Evolutionary conservation across 1,140 invertebrate genomes (phyloP), one percentile per base, ranked within the genome.

Genomic region (Procambarus clarkii): DNA sequence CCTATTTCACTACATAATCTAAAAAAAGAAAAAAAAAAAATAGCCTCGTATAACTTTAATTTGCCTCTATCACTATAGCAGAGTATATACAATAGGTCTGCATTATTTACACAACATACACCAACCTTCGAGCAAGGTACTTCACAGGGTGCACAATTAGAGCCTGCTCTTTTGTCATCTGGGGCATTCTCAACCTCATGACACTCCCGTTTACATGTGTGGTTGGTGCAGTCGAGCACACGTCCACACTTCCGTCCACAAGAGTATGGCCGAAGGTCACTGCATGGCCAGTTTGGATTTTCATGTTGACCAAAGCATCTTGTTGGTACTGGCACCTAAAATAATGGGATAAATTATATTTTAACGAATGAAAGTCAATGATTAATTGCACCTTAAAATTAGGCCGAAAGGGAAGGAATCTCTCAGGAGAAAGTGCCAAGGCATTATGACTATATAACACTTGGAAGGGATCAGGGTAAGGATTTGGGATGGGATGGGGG

Each of bases 241-340:
- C 95, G 95, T 0, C 96, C 97, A 95, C 98, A 98, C 48, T 94
- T 94, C 79, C 97, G 95, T 2, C 96, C 96, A 94, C 98, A 99
- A 18, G 97, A 97, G 24, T 95, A 95, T 0, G 97, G 97, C 83
- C 95, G 95, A 0, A 97, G 96, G 92, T 95, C 95, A 93, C 96
- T 95, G 94, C 98, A 99, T 0, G 97, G 96, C 95, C 96, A 96
- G 21, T 96, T 94, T n/a, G 95, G 94, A 7, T 96, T 96, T 95
- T 98, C 98, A 94, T 99, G 98, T 64, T 96, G 96, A 0, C 98
- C 98, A 91, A 97, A 95, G 94, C 98, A 99, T 3, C 96, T 96
- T 0, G 98, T 95, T 79, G 95, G 94, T 0, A 98, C 95, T 3
- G 96, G 96, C 9, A 97, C 45, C 69, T 74, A 45, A 45, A 79